Evolutionary conservation across 2,113 vertebrate genomes (phyloP).

Genomic region (Pterocles burchelli): DNA sequence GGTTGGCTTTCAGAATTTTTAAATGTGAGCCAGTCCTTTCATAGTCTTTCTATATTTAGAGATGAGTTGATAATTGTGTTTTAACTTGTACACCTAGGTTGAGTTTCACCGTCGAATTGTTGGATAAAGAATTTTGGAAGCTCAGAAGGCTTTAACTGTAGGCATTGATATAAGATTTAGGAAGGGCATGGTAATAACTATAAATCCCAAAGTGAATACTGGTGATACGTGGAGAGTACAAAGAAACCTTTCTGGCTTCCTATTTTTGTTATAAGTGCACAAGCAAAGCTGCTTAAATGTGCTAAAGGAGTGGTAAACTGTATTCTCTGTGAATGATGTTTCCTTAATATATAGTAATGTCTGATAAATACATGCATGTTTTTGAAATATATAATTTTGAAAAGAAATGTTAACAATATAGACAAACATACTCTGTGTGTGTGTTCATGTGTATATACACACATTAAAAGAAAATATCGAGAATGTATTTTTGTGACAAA

Average conservation of each 20-base stretch:
- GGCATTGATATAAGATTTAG: neutral
- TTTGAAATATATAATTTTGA: neutral
- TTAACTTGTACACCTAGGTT: neutral
- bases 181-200: neutral
- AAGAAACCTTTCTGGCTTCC: neutral
- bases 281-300: neutral
- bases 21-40: constrained; percentile 48
- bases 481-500: neutral
- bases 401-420: neutral
- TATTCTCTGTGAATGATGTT: neutral
- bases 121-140: neutral
- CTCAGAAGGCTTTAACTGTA: neutral
- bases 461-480: neutral
- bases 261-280: accelerated
- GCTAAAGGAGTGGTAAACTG: neutral
- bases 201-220: neutral
- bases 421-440: neutral
- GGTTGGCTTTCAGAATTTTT: neutral
- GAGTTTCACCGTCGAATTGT: neutral
- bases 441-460: neutral
- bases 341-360: neutral
- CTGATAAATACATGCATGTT: neutral
- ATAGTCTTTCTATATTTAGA: constrained; percentile 33
- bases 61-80: neutral
- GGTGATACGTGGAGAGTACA: neutral